Conservation (phyloP, 1,140 invertebrate genomes). For the Aphelenchoides besseyi region DNA sequence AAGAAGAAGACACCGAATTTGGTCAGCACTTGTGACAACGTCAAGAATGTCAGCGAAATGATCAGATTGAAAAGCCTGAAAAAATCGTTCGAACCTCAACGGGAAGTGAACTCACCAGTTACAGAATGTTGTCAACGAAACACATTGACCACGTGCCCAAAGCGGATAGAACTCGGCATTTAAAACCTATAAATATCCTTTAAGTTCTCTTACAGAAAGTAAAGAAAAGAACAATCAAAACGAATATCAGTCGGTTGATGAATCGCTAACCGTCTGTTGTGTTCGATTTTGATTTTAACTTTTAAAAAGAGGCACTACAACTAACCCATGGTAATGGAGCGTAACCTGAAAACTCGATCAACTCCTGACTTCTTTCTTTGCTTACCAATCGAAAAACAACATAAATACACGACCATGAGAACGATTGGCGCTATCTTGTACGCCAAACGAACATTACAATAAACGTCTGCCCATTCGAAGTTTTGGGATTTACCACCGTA, state of each 20-base stretch:
- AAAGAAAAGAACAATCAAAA: too few species aligned
- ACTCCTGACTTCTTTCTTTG: background rate
- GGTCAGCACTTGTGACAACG: constrained; percentile 65
- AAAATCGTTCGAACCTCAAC: too few species aligned
- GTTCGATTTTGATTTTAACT: too few species aligned
- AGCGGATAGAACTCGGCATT: constrained; percentile 71
- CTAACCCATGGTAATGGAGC: constrained; percentile 72
- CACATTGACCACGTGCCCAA: constrained; percentile 69
- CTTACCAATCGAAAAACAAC: constrained; percentile 46
- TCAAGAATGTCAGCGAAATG: constrained; percentile 69
- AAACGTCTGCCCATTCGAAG: constrained; percentile 45
- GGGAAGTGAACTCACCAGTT: too few species aligned
- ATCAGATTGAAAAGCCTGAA: constrained; percentile 68
- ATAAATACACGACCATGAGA: constrained; percentile 53
- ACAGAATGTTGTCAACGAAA: constrained; percentile 67
- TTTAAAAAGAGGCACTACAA: too few species aligned
- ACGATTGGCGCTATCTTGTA: constrained; percentile 51
- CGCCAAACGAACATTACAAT: constrained; percentile 44
- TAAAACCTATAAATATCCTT: too few species aligned
- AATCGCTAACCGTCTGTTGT: too few species aligned
- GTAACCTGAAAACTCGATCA: constrained; percentile 64
- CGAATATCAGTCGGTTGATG: too few species aligned
- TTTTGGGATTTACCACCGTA: constrained; percentile 11
- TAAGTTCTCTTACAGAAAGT: too few species aligned
- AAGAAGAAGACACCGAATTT: constrained; percentile 64